A percentile compares a stretch with the other conserved stretches of the same genome.
Conservation (phyloP, 2,113 vertebrate genomes). For the Anarhynchus alexandrinus region DNA sequence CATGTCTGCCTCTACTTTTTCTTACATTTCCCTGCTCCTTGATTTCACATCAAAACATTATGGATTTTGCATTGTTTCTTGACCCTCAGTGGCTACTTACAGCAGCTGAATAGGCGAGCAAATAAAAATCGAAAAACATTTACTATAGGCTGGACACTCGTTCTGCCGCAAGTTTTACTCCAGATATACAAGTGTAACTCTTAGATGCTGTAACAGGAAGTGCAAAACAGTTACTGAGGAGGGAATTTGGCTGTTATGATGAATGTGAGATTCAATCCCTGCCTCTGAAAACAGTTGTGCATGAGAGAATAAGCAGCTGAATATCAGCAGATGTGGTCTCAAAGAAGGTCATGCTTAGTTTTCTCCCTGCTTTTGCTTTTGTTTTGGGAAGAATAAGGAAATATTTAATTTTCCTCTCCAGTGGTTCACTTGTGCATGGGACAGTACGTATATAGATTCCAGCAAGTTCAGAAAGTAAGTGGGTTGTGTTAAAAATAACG, state of each 20-base stretch:
- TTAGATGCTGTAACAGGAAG: background rate
- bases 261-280: background rate
- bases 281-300: background rate
- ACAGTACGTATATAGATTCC: background rate
- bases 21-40: background rate
- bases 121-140: background rate
- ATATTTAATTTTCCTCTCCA: background rate
- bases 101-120: background rate
- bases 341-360: background rate
- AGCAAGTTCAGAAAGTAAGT: background rate
- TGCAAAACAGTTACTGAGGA: background rate
- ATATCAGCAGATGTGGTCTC: background rate
- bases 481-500: background rate
- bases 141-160: background rate
- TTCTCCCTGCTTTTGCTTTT: background rate
- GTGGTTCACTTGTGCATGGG: accelerated
- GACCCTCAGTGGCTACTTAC: background rate
- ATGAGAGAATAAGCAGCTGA: background rate
- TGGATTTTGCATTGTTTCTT: background rate
- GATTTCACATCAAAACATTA: background rate
- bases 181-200: background rate
- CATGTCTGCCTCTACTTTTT: background rate
- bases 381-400: background rate
- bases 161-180: background rate
- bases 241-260: background rate